These are phyloP conservation scores for Temnothorax nylanderi DNA, from an alignment of 1,140 invertebrate species.

Conservation along the genomic window DNA sequence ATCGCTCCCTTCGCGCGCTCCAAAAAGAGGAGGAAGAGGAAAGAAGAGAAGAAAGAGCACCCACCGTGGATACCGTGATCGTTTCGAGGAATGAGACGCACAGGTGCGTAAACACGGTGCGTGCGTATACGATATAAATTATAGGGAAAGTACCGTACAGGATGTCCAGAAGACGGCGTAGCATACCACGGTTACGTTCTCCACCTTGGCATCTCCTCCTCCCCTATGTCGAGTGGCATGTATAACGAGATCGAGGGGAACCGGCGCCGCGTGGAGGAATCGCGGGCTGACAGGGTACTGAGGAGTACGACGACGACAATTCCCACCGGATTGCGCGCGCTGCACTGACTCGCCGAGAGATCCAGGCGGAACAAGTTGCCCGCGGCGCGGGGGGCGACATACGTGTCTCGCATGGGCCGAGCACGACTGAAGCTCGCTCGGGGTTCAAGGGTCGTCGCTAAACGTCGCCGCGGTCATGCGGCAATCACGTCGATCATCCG, in stretches of 20 bases:
- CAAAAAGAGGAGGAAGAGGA: not conserved
- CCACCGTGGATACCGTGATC: not conserved
- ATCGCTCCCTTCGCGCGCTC: not conserved
- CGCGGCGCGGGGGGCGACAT: not conserved
- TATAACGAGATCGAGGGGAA: not conserved
- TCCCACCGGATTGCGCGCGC: not conserved
- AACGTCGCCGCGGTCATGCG: not conserved
- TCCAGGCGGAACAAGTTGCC: not conserved
- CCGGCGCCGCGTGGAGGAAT: not conserved
- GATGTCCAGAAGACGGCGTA: slow-evolving; percentile 78
- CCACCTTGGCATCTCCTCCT: not conserved
- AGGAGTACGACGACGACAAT: not conserved
- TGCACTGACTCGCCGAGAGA: not conserved
- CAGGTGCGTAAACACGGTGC: not conserved
- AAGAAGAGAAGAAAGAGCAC: not conserved
- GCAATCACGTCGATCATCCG: not conserved
- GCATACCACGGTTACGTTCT: slow-evolving; percentile 73
- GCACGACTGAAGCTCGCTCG: slow-evolving; percentile 56
- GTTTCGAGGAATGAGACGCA: not conserved
- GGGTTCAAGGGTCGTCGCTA: slow-evolving; percentile 79
- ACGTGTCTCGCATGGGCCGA: slow-evolving; percentile 60
- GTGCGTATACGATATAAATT: not conserved
- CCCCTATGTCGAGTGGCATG: not conserved
- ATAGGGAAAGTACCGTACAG: slow-evolving; percentile 75
- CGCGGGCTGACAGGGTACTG: not conserved